Conservation (phyloP, 2,888 invertebrate species). For the Vesta saturnalis region DNA sequence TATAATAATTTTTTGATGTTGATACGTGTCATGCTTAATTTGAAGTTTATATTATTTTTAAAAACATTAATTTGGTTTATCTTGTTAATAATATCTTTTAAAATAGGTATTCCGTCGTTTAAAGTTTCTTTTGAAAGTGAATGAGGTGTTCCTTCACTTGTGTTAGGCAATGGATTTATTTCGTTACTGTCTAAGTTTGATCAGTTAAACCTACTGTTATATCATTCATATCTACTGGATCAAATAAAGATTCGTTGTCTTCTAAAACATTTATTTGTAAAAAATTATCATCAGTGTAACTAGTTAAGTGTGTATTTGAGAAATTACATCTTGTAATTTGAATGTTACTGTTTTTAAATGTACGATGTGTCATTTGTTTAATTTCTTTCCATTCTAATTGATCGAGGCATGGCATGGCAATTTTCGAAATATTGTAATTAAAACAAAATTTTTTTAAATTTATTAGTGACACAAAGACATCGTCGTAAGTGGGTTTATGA, state of each 20-base stretch:
- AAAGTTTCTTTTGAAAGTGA: no score
- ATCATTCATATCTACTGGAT: neutral
- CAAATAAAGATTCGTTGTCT: neutral
- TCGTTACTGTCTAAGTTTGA: neutral
- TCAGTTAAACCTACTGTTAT: neutral
- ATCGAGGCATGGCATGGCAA: neutral
- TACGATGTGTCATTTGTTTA: neutral
- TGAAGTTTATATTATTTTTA: neutral
- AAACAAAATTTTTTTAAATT: neutral
- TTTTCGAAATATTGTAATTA: neutral
- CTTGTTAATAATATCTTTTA: neutral
- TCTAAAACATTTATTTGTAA: conserved; percentile 3
- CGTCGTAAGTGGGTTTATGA: no score
- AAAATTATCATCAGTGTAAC: neutral
- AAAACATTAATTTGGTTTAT: neutral
- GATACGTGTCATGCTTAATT: no score
- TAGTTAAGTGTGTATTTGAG: neutral
- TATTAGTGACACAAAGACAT: neutral
- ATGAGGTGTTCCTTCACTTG: neutral
- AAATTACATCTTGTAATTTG: no score
- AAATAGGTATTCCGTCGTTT: no score
- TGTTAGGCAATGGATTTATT: neutral
- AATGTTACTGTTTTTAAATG: neutral
- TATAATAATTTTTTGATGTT: neutral
- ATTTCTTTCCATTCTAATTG: no score